phyloP scores from a whole-genome alignment of 2,888 invertebrate species.

The Siphonodentalium dalli region DNA sequence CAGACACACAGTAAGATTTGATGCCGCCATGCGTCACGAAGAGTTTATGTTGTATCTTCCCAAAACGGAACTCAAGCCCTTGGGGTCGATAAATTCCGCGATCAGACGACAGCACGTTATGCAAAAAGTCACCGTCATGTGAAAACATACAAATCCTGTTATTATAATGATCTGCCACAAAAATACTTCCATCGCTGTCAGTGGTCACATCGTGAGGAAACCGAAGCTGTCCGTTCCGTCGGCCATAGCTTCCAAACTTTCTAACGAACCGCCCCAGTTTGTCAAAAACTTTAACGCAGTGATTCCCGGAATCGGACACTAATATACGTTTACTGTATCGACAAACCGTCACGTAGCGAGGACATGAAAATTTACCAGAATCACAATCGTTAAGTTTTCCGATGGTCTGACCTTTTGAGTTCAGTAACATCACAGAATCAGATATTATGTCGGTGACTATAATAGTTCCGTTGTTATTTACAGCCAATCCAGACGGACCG shows the following conservation, averaged over 20 bases:
- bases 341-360: conserved; percentile 67
- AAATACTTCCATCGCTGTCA: conserved; percentile 65
- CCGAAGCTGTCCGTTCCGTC: conserved; percentile 66
- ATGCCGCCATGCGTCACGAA: conserved; percentile 32
- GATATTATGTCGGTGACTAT: conserved; percentile 67
- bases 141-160: conserved; percentile 43
- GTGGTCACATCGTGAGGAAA: conserved; percentile 68
- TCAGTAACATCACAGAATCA: conserved; percentile 48
- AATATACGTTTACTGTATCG: conserved; percentile 62
- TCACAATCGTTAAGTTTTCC: conserved; percentile 38
- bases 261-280: conserved; percentile 62
- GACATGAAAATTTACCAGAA: conserved; percentile 63
- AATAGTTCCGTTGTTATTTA: conserved; percentile 58
- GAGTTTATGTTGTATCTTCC: conserved; percentile 20
- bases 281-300: conserved; percentile 66
- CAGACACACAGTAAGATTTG: conserved; percentile 26
- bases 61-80: conserved; percentile 25
- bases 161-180: conserved; percentile 69
- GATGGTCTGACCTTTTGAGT: conserved; percentile 16
- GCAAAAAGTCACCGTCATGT: conserved; percentile 38
- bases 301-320: conserved; percentile 68
- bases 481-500: conserved; percentile 40
- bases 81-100: conserved; percentile 33
- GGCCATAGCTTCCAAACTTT: conserved; percentile 66
- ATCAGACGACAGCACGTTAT: conserved; percentile 34